Evolutionary conservation across 1,140 invertebrate species (phyloP), one percentile per base, ranked within the genome.

Genomic region (fruit fly (Drosophila melanogaster)): DNA sequence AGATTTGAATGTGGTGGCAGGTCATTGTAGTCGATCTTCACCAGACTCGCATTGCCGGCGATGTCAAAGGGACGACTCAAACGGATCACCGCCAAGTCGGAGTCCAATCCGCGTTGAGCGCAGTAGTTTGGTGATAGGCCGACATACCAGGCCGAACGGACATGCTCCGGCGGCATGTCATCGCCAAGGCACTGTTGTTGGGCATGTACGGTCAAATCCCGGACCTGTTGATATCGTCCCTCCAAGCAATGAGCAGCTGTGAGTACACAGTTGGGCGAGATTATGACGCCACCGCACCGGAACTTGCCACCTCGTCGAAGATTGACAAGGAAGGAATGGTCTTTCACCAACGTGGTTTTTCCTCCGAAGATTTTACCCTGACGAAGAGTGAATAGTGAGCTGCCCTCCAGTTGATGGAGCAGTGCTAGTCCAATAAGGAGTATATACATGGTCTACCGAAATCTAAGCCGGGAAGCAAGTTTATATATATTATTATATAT

Each of bases 171-270:
- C 0, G 38, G 12, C 0, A 11, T 10, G 0, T 1, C 0, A 14
- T 79, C 77, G 7, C 24, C 24, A 3, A 90, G 26, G 35, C 79
- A 80, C 22, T 83, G 76, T 44, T 81, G 79, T 24, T 81, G 66
- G 19, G 81, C 81, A 35, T 77, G 41, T 0, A 91, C 41, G 1
- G 15, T 77, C 1, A 91, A 43, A 19, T 77, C 58, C 0, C 51
- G 1, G 19, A 64, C 26, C 0, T 46, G 14, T 0, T 44, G 12
- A 7, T 58, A 47, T 1, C 43, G 41, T 1, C 11, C 6, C 46
- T 87, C 38, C 38, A 91, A 15, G 5, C 89, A 91, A 44, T 91
- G 90, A 3, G 90, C 90, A 0, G 90, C 90, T 0, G 90, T 91
- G 4, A 91, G 64, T 0, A 91, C 90, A 59, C 90, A 91, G n/a